Base-by-base conservation (phyloP, 2,888 invertebrate species). In the Alloscopus bannaensis region DNA sequence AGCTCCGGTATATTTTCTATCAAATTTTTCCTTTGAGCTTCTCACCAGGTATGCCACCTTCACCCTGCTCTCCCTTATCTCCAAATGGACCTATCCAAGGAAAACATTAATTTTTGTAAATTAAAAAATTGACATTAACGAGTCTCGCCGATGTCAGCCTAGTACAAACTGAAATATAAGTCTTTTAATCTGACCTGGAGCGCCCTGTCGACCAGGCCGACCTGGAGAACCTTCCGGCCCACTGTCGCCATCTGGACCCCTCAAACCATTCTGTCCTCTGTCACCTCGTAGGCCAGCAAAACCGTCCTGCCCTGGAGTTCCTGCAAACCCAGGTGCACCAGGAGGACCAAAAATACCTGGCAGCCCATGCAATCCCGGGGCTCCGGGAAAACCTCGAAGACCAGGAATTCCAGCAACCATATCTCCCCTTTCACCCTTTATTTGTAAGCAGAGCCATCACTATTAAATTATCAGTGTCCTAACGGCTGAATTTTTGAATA, bases 351-450 rank as follows among this genome's bases (percentile, higher is more conserved):
- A 85, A 84, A 87, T 88, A 57, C 90, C 92, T 72, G 88, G 87
- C n/a, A 88, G 87, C 73, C 94, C 94, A 1, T 86, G 87, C 18
- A 90, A 89, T 83, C 94, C 94, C 66, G 90, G 89, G 68, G 89
- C 88, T 73, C 94, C 94, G 86, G 91, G 91, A 24, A 87, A 76
- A 0, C 92, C 93, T 16, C 86, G 81, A 4, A 86, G 78, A 18
- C 91, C 91, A 84, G 92, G 90, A 28, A 88, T 86, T 20, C 89
- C 89, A 73, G 88, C 89, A 40, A 90, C 90, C 57, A 90, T 86
- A 70, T 87, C 87, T 40, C 89, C 89, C 88, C 90, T 88, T 71
- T 86, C 11, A 28, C 84, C 82, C 83, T 83, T 50, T 45, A 78
- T 13, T 47, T n/a, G n/a, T 4, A 47, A 4, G 4, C 47, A 47